Evolutionary conservation across 2,888 invertebrate genomes (phyloP), one percentile per base, ranked within the genome.

Genomic region (Agapetus fuscipes): DNA sequence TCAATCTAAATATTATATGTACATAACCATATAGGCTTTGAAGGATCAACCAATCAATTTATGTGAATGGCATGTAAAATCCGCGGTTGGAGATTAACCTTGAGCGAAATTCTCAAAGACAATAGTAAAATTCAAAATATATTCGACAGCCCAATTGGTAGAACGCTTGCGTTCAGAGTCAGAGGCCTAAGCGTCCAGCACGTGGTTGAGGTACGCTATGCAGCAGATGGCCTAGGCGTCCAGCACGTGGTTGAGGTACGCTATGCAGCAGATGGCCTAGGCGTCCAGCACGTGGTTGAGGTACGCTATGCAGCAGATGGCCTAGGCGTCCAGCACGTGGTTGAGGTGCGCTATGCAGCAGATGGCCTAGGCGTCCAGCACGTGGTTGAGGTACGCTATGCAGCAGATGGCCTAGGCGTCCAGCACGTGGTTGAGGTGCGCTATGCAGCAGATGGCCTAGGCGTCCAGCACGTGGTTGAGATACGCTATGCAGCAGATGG

Each of bases 401-500:
- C 98, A 97, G 62, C 95, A 95, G 56, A 98, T 96, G 35, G 97
- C 96, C 45, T 39, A 48, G 17, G 87, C 83, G 54, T 94, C 93
- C 20, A 98, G 71, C 10, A 97, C 91, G 61, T 95, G 93, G 62
- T 95, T 94, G 35, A 97, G 71, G 65, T 96, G 97, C 3, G 91
- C 90, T 53, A 97, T 97, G 59, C 98, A 97, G 62, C 95, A 95
- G 56, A 98, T 96, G 35, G 97, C 96, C 45, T 39, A 48, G 17
- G 87, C 83, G 54, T 94, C 93, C 20, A 98, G 71, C 10, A 97
- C 91, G 61, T 95, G 93, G 62, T 95, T 94, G 35, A 97, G 71
- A 65, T 96, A 97, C 3, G 91, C 90, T 53, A 97, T 97, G 59
- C 98, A 97, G 62, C 95, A 95, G 56, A 98, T 96, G n/a, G n/a